Evolutionary conservation across 2,113 vertebrate species (phyloP).

Genomic region (Chaetodon trifascialis): DNA sequence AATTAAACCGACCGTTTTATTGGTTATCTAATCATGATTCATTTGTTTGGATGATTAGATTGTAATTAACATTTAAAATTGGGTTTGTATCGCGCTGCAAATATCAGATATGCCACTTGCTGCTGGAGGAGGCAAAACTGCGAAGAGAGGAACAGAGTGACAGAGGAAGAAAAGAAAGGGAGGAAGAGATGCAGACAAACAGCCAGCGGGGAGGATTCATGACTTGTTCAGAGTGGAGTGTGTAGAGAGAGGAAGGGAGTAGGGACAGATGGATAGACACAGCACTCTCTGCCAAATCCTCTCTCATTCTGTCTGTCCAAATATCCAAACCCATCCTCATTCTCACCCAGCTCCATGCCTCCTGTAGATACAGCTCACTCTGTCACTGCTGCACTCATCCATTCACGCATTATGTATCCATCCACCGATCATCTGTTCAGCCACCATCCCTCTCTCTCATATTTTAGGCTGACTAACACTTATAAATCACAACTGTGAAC

Average conservation of each 20-base stretch:
- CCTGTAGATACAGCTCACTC: constrained; percentile 47
- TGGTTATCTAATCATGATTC: constrained; percentile 69
- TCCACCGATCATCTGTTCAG: constrained; percentile 19
- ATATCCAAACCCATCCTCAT: constrained; percentile 55
- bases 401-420: constrained; percentile 26
- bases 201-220: constrained; percentile 46
- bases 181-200: constrained; percentile 42
- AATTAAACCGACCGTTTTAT: constrained; percentile 62
- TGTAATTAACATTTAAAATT: constrained; percentile 75
- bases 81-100: constrained; percentile 46
- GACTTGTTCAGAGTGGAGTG: constrained; percentile 48
- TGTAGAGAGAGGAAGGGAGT: constrained; percentile 46
- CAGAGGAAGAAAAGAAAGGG: constrained; percentile 9
- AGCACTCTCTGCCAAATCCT: constrained; percentile 59
- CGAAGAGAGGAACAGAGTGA: neutral
- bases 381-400: constrained; percentile 33
- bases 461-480: neutral
- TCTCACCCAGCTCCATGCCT: constrained; percentile 47
- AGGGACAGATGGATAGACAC: constrained; percentile 74
- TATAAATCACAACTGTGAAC: neutral
- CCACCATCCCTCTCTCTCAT: constrained; percentile 8
- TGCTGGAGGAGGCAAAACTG: constrained; percentile 35
- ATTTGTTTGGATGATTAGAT: constrained; percentile 64
- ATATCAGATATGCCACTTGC: constrained; percentile 68
- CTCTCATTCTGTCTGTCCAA: constrained; percentile 63